phyloP scores from a whole-genome alignment of 2,888 invertebrate species.

The Erpobdella octoculata region DNA sequence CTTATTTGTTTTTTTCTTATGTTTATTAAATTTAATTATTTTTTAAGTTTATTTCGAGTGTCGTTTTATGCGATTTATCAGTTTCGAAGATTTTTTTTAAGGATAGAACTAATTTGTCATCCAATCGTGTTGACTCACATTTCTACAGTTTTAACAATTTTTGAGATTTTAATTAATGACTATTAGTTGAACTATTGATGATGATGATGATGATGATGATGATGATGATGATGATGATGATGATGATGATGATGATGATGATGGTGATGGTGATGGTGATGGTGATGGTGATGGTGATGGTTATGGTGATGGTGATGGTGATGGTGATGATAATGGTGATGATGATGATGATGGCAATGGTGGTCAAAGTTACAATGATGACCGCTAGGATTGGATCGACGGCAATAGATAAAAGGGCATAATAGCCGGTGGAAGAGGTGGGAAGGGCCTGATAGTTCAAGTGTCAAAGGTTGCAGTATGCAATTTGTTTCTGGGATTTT shows the following conservation, averaged over 20 bases:
- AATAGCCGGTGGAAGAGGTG: too few relatives aligned
- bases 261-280: conserved; percentile 13
- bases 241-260: conserved; percentile 26
- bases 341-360: neutral
- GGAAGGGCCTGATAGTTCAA: too few relatives aligned
- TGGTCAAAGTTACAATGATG: neutral
- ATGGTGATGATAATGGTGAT: conserved; percentile 13
- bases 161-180: too few relatives aligned
- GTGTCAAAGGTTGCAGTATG: neutral
- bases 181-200: neutral
- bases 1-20: too few relatives aligned
- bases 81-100: too few relatives aligned
- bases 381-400: neutral
- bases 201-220: conserved; percentile 14
- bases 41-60: too few relatives aligned
- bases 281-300: conserved; percentile 23
- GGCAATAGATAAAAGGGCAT: too few relatives aligned
- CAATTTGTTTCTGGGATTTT: conserved; percentile 7
- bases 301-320: conserved; percentile 15
- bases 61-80: too few relatives aligned
- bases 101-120: too few relatives aligned
- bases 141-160: too few relatives aligned
- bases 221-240: conserved; percentile 26
- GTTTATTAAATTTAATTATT: too few relatives aligned
- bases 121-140: too few relatives aligned